Evolutionary conservation across 2,113 vertebrate genomes (phyloP).

Genomic region (Nasalis larvatus): DNA sequence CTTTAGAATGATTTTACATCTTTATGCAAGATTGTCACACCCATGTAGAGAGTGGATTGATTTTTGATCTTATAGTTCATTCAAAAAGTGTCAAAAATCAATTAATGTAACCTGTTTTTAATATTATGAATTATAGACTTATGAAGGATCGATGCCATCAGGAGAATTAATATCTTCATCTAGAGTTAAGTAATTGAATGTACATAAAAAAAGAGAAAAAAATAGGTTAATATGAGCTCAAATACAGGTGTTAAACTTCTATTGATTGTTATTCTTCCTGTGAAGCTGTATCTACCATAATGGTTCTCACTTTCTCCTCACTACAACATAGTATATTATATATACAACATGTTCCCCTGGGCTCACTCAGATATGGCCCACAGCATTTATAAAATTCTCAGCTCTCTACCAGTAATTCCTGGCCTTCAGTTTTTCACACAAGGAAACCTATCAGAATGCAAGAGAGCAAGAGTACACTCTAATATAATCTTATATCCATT

Average conservation of each 20-base stretch:
- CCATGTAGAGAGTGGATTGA: background rate
- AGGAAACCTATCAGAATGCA: background rate
- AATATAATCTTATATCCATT: background rate
- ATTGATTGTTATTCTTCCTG: background rate
- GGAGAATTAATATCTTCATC: background rate
- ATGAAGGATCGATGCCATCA: background rate
- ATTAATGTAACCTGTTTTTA: background rate
- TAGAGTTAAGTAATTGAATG: background rate
- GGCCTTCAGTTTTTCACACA: background rate
- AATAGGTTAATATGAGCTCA: background rate
- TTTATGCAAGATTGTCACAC: background rate
- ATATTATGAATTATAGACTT: background rate
- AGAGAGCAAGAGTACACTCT: background rate
- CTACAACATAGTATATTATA: background rate
- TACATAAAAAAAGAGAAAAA: background rate
- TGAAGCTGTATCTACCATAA: background rate
- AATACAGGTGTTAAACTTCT: background rate
- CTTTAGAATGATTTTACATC: background rate
- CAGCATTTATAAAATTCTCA: background rate
- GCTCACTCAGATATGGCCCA: background rate
- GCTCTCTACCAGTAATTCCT: background rate
- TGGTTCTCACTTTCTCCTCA: background rate
- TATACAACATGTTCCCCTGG: background rate
- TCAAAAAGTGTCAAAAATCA: constrained; percentile 4
- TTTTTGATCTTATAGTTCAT: background rate